Evolutionary conservation across 2,797 vertebrate species (phyloP).

Genomic region (Glossophaga mutica): DNA sequence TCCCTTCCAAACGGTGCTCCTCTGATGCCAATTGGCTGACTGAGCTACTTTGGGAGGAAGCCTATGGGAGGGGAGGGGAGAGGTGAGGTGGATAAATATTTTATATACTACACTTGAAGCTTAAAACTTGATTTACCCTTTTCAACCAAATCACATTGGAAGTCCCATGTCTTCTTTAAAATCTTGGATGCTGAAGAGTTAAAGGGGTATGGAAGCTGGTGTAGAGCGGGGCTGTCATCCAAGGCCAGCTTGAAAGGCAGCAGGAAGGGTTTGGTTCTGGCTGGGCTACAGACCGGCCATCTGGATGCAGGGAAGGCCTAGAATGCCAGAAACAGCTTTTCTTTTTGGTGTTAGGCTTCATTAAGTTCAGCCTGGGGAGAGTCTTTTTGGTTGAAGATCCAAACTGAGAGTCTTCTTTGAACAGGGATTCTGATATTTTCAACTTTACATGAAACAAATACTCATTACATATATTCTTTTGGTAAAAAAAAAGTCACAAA

Average conservation of each 20-base stretch:
- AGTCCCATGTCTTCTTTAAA: conserved; percentile 8
- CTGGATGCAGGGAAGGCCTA: conserved; percentile 64
- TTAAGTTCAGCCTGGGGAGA: conserved; percentile 47
- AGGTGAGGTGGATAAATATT: conserved; percentile 32
- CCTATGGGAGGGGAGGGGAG: neutral
- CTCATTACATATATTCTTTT: conserved; percentile 6
- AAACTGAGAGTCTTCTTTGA: conserved; percentile 54
- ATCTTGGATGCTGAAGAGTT: conserved; percentile 38
- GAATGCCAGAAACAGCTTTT: conserved; percentile 65
- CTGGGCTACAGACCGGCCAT: conserved; percentile 64
- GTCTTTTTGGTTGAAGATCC: conserved; percentile 40
- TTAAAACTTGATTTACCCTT: conserved; percentile 32
- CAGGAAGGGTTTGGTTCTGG: conserved; percentile 76
- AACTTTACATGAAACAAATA: conserved; percentile 46
- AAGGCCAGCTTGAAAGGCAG: conserved; percentile 60
- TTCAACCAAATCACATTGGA: conserved; percentile 18
- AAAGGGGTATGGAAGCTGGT: conserved; percentile 53
- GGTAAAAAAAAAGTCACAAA: neutral
- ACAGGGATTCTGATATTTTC: conserved; percentile 38
- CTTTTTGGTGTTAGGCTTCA: conserved; percentile 61
- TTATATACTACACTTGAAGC: conserved; percentile 32
- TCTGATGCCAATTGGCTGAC: conserved; percentile 57
- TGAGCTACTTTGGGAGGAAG: conserved; percentile 43
- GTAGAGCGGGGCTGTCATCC: conserved; percentile 57
- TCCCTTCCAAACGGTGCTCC: conserved; percentile 57